A percentile compares a stretch with the other conserved stretches of the same genome.
Evolutionary conservation across 1,140 invertebrate species (phyloP).

Genomic region (Sminthurides bifidus): DNA sequence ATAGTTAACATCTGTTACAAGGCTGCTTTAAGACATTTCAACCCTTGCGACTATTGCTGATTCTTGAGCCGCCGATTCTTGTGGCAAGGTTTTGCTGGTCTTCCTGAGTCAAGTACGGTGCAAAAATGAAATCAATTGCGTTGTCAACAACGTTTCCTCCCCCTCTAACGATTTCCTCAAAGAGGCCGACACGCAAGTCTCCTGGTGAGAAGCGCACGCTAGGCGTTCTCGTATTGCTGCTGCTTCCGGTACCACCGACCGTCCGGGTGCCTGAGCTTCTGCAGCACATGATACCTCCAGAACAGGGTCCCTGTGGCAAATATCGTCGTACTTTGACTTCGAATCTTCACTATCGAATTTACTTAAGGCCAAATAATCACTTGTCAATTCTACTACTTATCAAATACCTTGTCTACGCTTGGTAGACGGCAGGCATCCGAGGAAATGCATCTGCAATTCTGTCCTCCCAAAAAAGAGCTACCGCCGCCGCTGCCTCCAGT

Average conservation of each 20-base stretch:
- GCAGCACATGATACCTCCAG: conserved; percentile 23
- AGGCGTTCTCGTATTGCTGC: neutral
- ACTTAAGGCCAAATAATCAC: neutral
- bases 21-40: too few species aligned
- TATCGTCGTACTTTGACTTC: neutral
- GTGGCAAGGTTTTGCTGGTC: conserved; percentile 26
- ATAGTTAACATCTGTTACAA: too few species aligned
- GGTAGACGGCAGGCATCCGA: conserved; percentile 13
- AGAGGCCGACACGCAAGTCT: conserved; percentile 15
- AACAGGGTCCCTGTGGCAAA: conserved; percentile 21
- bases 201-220: neutral
- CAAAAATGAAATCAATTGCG: conserved; percentile 24
- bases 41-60: too few species aligned
- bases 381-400: neutral
- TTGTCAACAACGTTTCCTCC: conserved; percentile 20
- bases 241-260: neutral
- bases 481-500: neutral
- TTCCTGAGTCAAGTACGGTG: conserved; percentile 23
- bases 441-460: conserved; percentile 12
- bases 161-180: conserved; percentile 21
- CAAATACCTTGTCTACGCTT: conserved; percentile 1
- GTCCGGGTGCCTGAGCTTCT: neutral
- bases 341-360: too few species aligned
- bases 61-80: conserved; percentile 8
- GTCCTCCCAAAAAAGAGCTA: neutral